Evolutionary conservation across 2,113 vertebrate species (phyloP).

Genomic region (Oryzias celebensis): DNA sequence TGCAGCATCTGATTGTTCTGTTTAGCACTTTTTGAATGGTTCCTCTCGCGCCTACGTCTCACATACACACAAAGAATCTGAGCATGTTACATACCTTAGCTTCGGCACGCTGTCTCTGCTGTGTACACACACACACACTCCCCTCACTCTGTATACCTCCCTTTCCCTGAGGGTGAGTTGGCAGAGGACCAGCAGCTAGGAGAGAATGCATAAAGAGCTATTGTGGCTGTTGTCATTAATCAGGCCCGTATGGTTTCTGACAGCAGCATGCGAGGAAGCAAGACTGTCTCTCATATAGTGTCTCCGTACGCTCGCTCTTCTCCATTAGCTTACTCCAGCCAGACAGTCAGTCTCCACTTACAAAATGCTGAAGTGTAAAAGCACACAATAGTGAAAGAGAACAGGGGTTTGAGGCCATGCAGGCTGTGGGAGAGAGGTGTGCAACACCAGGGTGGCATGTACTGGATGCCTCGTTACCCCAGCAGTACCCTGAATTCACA

Average conservation of each 20-base stretch:
- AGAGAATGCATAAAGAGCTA: slow-evolving; percentile 73
- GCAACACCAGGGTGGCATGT: slow-evolving; percentile 59
- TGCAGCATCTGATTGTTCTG: slow-evolving; percentile 57
- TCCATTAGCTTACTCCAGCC: slow-evolving; percentile 66
- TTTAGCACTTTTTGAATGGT: slow-evolving; percentile 50
- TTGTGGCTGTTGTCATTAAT: slow-evolving; percentile 79
- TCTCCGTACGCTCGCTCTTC: slow-evolving; percentile 54
- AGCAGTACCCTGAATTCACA: slow-evolving; percentile 17
- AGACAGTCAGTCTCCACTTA: slow-evolving; percentile 68
- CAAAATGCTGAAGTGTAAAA: slow-evolving; percentile 57
- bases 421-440: slow-evolving; percentile 40
- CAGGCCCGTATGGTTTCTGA: slow-evolving; percentile 77
- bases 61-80: slow-evolving; percentile 36
- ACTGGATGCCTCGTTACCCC: slow-evolving; percentile 16
- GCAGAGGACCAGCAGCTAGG: slow-evolving; percentile 65
- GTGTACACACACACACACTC: background rate
- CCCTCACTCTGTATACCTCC: slow-evolving; percentile 49
- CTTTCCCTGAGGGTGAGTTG: slow-evolving; percentile 70
- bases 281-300: slow-evolving; percentile 66
- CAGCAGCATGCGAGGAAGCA: slow-evolving; percentile 72
- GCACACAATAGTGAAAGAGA: slow-evolving; percentile 68
- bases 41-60: slow-evolving; percentile 33
- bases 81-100: slow-evolving; percentile 60
- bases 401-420: slow-evolving; percentile 26
- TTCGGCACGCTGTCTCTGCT: slow-evolving; percentile 26